These are phyloP conservation scores for Watsonalla cultraria DNA, from an alignment of 2,888 invertebrate genomes.

Conservation along the genomic window DNA sequence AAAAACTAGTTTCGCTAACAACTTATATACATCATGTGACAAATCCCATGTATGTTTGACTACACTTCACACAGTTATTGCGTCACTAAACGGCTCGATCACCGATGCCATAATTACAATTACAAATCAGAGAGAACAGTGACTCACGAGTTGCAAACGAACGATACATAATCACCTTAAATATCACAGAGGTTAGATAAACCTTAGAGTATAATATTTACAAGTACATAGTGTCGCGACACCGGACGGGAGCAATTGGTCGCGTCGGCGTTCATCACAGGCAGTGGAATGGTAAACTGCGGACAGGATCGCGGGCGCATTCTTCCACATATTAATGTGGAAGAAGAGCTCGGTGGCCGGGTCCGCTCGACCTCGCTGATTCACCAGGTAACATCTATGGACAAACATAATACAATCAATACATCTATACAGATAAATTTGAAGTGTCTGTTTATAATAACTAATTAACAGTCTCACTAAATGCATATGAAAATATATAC, in stretches of 20 bases:
- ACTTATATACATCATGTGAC: too few relatives aligned
- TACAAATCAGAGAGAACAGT: constrained; percentile 51
- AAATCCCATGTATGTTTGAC: too few relatives aligned
- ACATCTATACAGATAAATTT: too few relatives aligned
- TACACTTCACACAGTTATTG: constrained; percentile 16
- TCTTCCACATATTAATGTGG: constrained; percentile 8
- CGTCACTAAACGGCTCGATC: constrained; percentile 31
- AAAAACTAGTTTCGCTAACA: neutral
- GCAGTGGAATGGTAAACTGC: constrained; percentile 60
- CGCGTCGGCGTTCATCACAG: constrained; percentile 59
- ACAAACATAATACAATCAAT: constrained; percentile 40
- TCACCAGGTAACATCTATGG: constrained; percentile 63
- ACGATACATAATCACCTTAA: constrained; percentile 53
- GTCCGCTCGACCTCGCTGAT: constrained; percentile 43
- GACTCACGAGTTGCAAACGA: constrained; percentile 42
- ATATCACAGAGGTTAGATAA: constrained; percentile 68
- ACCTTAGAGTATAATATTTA: constrained; percentile 19
- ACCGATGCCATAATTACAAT: constrained; percentile 37
- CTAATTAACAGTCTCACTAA: too few relatives aligned
- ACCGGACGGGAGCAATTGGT: constrained; percentile 70
- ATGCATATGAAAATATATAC: too few relatives aligned
- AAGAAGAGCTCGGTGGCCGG: constrained; percentile 15
- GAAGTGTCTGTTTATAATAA: too few relatives aligned
- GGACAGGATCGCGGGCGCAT: constrained; percentile 27
- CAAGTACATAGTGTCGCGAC: constrained; percentile 45